Conservation (phyloP, 2,888 invertebrate species). For the Melipona beecheii region DNA sequence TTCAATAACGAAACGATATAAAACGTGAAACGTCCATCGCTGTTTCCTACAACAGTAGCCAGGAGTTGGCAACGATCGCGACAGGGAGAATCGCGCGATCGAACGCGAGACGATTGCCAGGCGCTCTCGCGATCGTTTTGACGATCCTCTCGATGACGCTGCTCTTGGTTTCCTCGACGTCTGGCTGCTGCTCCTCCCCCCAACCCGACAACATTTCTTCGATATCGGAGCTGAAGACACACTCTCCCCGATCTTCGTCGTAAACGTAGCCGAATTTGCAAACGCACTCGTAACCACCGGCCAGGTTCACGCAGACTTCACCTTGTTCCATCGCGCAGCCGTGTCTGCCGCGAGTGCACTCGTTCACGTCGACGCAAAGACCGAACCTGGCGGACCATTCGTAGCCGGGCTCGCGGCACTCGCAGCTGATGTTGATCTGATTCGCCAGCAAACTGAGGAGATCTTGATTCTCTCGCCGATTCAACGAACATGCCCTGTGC, state of each 20-base stretch:
- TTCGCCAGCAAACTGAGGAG: conserved; percentile 85
- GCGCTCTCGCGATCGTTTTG: conserved; percentile 42
- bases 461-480: conserved; percentile 83
- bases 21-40: not conserved
- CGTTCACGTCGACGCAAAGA: conserved; percentile 88
- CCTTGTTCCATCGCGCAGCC: conserved; percentile 82
- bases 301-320: conserved; percentile 86
- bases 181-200: not conserved
- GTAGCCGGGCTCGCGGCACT: conserved; percentile 85
- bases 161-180: conserved; percentile 24
- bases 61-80: not conserved
- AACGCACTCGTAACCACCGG: conserved; percentile 81
- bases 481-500: conserved; percentile 81
- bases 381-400: conserved; percentile 87
- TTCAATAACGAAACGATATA: not conserved
- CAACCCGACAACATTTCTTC: conserved; percentile 50
- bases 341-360: conserved; percentile 84
- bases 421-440: conserved; percentile 87
- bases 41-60: not conserved
- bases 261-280: conserved; percentile 73
- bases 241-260: conserved; percentile 51
- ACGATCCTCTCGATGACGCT: conserved; percentile 48
- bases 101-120: not conserved
- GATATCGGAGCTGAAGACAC: conserved; percentile 58
- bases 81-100: not conserved